Evolutionary conservation across 2,888 invertebrate genomes (phyloP).

Genomic region (Plebejus melissa): DNA sequence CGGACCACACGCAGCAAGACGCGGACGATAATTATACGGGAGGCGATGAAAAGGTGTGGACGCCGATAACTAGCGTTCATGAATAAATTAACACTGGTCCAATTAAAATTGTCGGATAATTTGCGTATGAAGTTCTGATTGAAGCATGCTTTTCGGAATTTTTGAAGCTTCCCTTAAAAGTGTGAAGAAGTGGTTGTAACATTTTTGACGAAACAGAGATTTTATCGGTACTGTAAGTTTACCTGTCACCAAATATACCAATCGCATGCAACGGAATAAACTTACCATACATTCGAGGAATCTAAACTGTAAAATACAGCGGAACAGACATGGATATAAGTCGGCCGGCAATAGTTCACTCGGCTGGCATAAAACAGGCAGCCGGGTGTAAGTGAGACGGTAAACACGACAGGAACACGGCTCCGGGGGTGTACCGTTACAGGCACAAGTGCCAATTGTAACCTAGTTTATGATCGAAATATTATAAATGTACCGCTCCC

Average conservation of each 20-base stretch:
- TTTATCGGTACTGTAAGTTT: neutral
- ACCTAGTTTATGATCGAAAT: conserved; percentile 34
- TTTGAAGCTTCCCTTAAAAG: no score
- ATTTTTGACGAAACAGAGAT: neutral
- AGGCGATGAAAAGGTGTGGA: conserved; percentile 15
- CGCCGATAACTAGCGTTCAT: conserved; percentile 43
- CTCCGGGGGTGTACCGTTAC: conserved; percentile 57
- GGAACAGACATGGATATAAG: conserved; percentile 55
- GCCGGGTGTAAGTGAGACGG: conserved; percentile 54
- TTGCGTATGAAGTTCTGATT: neutral
- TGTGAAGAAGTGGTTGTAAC: no score
- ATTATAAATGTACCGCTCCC: conserved; percentile 33
- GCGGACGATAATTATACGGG: conserved; percentile 39
- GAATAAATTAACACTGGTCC: conserved; percentile 33
- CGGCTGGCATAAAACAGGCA: conserved; percentile 16
- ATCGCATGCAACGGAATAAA: neutral
- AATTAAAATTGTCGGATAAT: neutral
- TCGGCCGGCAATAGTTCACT: conserved; percentile 39
- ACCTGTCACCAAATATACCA: neutral
- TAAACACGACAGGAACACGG: conserved; percentile 61
- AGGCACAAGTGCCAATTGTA: conserved; percentile 45
- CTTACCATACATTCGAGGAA: conserved; percentile 38
- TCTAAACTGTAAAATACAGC: conserved; percentile 46
- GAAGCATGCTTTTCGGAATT: neutral
- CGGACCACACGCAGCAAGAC: conserved; percentile 59